Evolutionary conservation across 2,888 invertebrate species (phyloP).

Genomic region (Caenorhabditis afra): DNA sequence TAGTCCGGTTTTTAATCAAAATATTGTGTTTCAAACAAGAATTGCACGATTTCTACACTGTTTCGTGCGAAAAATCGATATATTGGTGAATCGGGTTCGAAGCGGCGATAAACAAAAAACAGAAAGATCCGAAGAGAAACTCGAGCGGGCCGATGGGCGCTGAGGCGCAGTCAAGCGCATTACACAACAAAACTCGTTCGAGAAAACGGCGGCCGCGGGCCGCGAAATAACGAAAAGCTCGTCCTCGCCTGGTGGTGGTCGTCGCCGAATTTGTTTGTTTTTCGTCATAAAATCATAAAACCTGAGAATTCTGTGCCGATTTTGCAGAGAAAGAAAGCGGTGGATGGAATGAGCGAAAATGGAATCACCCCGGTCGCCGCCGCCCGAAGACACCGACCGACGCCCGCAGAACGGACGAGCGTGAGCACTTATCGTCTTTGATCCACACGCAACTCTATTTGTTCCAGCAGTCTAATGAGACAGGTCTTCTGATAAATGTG

Average conservation of each 20-base stretch:
- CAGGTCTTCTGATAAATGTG: slow-evolving; percentile 88
- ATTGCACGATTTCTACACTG: neutral
- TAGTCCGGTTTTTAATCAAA: too few species aligned
- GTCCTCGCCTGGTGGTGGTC: slow-evolving; percentile 7
- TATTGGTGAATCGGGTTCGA: neutral
- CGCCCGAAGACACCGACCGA: slow-evolving; percentile 37
- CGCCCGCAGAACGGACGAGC: slow-evolving; percentile 41
- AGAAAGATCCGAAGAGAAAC: neutral
- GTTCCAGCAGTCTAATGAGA: slow-evolving; percentile 47
- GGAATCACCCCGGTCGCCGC: slow-evolving; percentile 50
- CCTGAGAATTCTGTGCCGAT: neutral
- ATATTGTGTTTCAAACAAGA: too few species aligned
- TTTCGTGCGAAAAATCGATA: slow-evolving; percentile 1
- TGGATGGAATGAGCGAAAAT: slow-evolving; percentile 35
- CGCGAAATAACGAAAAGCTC: neutral
- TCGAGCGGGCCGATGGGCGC: neutral
- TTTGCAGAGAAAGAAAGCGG: neutral
- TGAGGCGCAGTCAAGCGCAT: slow-evolving; percentile 18
- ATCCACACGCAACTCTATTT: slow-evolving; percentile 24
- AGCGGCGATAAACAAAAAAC: neutral
- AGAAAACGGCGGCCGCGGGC: slow-evolving; percentile 10
- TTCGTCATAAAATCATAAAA: slow-evolving; percentile 10
- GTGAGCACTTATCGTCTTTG: slow-evolving; percentile 24
- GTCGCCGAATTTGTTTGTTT: slow-evolving; percentile 17
- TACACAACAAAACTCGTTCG: slow-evolving; percentile 16